Base-by-base conservation (phyloP, 1,140 invertebrate genomes). In the Odontomachus brunneus region DNA sequence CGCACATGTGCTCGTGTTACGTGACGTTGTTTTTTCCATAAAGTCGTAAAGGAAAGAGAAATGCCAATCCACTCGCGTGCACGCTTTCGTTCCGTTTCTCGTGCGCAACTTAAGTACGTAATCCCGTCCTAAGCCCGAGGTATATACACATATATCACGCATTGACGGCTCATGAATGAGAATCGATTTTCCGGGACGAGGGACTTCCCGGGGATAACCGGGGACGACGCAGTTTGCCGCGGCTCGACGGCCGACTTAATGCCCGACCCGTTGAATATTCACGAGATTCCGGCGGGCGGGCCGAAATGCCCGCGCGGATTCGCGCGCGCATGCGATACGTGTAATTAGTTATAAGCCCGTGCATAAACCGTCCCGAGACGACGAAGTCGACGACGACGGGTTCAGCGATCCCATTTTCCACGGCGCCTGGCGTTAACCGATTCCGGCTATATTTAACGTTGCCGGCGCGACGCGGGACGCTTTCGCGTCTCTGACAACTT, bases 201-300 rank as follows among this genome's bases (percentile, higher is more conserved):
- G 69, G 75, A 78, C 62, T 53, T 67, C 29, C 29, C 29, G 44
- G 12, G 22, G 51, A 62, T 55, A 44, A 26, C 22, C 11, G 63
- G 38, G 49, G 14, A 44, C 12, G 33, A 69, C 29, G 49, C 66
- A 48, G 75, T 48, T 80, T 71, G 69, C 26, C 5, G 49, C 55
- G 53, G 67, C 44, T 72, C 66, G 76, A 44, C 80, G 81, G 44
- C 71, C 44, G 65, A 83, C 49, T 83, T 83, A 66, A 76, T 83
- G 81, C 49, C 48, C 59, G 26, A 26, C 48, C 33, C 55, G 60
- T 69, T 88, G 83, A 88, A 88, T 88, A 88, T 88, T 88, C 87
- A 88, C 67, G 78, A 84, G 71, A 44, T 26, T 7, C 60, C 69
- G 59, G 3, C 38, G 38, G 38, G 38, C 38, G 38, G 84, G 72